Evolutionary conservation across 2,888 invertebrate genomes (phyloP), one percentile per base, ranked within the genome.

Genomic region (Drymonia ruficornis): DNA sequence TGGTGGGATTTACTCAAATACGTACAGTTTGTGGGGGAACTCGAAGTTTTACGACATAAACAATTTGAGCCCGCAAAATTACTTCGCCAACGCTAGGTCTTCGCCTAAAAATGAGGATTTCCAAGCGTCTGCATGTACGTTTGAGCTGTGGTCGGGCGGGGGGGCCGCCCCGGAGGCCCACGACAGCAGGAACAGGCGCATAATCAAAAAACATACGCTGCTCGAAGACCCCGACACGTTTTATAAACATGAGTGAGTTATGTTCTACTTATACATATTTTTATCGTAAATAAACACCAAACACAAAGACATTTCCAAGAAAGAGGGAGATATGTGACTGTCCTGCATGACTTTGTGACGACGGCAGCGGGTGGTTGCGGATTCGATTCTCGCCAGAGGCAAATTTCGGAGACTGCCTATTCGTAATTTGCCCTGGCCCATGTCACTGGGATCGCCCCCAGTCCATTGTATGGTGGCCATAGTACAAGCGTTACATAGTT

Each of bases 31-130:
- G 49, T 79, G 80, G 74, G 70, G 72, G 12, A 76, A 72, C 49
- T 78, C 78, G 18, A 60, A 67, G 40, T 77, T 68, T 57, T 77
- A 78, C 53, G 74, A 79, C 52, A 78, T 72, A 36, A 78, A 76
- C 45, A 76, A 79, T 51, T 53, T 79, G 12, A 72, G 70, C 16
- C 72, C 73, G 1, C 63, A 66, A 55, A 68, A 70, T 49, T 65
- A 59, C 47, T 61, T 66, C 28, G 59, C 64, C 8, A 68, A 56
- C 52, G 52, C 45, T 3, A 61, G 61, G 15, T 59, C 62, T 59
- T 55, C 58, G 1, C 52, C 61, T 0, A 69, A 64, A 54, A 67
- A 55, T 28, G 55, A 55, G 31, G 72, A 72, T 49, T 60, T 55
- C 7, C 62, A 63, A 50, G 59, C 56, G 12, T 59, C 73, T n/a